phyloP scores from a whole-genome alignment of 2,113 vertebrate species.

The Oxygymnocypris stewartii region DNA sequence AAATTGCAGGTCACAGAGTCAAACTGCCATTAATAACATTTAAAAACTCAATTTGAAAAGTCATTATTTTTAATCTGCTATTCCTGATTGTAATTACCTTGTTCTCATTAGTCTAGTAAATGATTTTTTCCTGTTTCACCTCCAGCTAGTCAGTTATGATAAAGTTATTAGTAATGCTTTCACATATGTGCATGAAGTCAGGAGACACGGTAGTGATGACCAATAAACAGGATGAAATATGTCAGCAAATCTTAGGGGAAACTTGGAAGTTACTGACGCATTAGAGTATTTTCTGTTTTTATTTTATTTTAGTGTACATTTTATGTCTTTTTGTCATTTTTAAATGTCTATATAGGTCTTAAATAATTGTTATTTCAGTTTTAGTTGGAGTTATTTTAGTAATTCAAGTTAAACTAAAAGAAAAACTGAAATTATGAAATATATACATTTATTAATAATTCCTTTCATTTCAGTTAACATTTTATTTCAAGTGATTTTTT shows the following conservation, averaged over 20 bases:
- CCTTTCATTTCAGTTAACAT: no score
- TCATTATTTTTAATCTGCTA: conserved; percentile 57
- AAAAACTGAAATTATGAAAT: no score
- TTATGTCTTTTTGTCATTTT: no score
- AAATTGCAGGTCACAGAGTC: conserved; percentile 39
- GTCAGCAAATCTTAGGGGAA: not conserved
- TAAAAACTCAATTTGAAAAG: conserved; percentile 51
- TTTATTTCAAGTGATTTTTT: no score
- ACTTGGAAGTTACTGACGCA: not conserved
- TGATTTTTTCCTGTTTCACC: conserved; percentile 51
- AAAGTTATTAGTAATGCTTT: conserved; percentile 4
- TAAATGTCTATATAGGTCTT: no score
- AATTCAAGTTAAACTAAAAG: no score
- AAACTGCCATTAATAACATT: conserved; percentile 38
- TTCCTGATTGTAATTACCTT: conserved; percentile 60
- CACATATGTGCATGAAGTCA: not conserved
- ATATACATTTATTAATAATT: no score
- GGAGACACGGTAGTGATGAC: not conserved
- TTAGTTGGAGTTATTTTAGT: no score
- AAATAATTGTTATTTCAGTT: no score
- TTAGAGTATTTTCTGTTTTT: not conserved
- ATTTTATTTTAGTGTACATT: no score
- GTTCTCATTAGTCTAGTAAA: conserved; percentile 62
- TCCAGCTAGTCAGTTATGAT: conserved; percentile 37
- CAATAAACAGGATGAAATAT: no score